These are phyloP conservation scores for Pollimyrus isidori DNA, from an alignment of 2,113 vertebrate species.

Conservation along the genomic window DNA sequence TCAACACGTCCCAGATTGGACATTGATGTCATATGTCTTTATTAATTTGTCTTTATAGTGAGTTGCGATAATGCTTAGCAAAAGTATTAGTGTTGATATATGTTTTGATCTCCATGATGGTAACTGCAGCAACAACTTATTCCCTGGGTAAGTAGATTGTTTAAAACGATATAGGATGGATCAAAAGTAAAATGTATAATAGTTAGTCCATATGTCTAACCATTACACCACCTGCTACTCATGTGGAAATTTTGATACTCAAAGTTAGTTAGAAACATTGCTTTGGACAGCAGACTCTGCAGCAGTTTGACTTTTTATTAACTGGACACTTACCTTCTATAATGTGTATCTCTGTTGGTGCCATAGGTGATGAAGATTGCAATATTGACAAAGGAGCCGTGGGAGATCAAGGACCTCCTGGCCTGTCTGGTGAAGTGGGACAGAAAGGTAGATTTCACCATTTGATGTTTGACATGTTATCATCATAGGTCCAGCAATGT, in stretches of 20 bases:
- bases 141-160: neutral
- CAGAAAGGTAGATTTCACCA: constrained; percentile 74
- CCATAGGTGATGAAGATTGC: constrained; percentile 42
- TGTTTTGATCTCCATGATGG: neutral
- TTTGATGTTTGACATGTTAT: neutral
- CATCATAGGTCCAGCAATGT: neutral
- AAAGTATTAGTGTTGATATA: neutral
- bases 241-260: neutral
- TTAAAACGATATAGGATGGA: neutral
- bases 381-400: constrained; percentile 48
- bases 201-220: neutral
- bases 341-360: neutral
- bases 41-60: neutral
- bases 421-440: constrained; percentile 79
- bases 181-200: neutral
- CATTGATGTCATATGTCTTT: neutral
- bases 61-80: neutral
- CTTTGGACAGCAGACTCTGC: neutral
- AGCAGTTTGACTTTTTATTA: neutral
- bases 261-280: neutral
- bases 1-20: neutral
- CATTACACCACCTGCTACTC: neutral
- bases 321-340: neutral
- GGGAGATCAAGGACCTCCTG: constrained; percentile 67
- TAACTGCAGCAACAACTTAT: neutral